Percentiles rank a stretch among this genome's conserved stretches.
Conservation (phyloP, 2,888 invertebrate species). For the Drosophila falleni region DNA sequence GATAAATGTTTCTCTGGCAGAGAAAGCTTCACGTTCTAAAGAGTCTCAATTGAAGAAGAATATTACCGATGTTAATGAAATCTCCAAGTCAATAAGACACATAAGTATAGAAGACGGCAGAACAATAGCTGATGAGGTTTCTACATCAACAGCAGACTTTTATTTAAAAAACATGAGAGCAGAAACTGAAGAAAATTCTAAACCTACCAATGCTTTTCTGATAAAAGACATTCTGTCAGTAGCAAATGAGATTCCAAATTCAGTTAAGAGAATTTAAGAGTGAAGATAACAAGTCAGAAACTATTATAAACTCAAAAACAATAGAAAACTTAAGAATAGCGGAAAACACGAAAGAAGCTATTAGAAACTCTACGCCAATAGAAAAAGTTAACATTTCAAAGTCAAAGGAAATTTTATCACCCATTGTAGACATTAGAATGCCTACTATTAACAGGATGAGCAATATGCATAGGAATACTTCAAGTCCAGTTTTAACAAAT, state of each 20-base stretch:
- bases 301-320: no score
- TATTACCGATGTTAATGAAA: not conserved
- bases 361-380: not conserved
- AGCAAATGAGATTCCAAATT: not conserved
- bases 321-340: not conserved
- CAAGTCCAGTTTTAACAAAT: not conserved
- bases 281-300: not conserved
- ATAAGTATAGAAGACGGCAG: no score
- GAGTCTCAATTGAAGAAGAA: not conserved
- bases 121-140: no score
- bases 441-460: not conserved
- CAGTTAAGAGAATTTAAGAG: not conserved
- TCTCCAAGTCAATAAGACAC: not conserved
- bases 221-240: not conserved
- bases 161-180: not conserved
- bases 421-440: not conserved
- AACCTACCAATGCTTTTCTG: not conserved
- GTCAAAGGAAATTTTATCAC: no score
- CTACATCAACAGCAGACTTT: not conserved
- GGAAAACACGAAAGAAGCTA: not conserved
- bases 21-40: not conserved
- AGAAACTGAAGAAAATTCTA: not conserved
- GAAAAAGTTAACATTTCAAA: not conserved
- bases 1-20: not conserved
- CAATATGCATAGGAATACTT: not conserved